Evolutionary conservation across 2,797 vertebrate species (phyloP).

Genomic region (Lepilemur ruficaudatus): DNA sequence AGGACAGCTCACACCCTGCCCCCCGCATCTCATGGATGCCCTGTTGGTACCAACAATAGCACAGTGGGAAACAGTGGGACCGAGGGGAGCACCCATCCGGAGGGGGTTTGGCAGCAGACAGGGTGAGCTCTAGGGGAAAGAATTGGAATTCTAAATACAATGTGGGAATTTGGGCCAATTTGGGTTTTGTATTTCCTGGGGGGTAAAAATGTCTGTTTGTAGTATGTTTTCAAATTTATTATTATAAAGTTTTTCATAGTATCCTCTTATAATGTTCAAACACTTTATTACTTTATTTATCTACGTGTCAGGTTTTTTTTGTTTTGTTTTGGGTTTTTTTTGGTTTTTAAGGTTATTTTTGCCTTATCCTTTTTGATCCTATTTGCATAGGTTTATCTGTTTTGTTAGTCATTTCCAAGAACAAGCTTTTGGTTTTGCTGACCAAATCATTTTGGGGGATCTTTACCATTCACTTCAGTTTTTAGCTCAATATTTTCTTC

Average conservation of each 20-base stretch:
- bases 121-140: no score
- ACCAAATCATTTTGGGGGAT: neutral
- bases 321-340: neutral
- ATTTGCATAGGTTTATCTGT: neutral
- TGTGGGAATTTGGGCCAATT: neutral
- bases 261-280: neutral
- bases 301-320: neutral
- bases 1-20: fast-evolving
- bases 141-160: fast-evolving
- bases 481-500: neutral
- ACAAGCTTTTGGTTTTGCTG: neutral
- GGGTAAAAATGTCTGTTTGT: neutral
- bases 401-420: neutral
- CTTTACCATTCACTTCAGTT: neutral
- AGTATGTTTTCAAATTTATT: neutral
- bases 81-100: fast-evolving
- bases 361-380: neutral
- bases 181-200: neutral
- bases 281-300: neutral
- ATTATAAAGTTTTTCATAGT: neutral
- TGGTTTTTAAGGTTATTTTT: neutral
- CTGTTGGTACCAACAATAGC: fast-evolving
- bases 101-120: fast-evolving
- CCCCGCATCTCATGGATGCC: fast-evolving
- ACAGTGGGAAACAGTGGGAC: neutral